phyloP scores from a whole-genome alignment of 2,113 vertebrate genomes.

The Myanophis thanlyinensis region DNA sequence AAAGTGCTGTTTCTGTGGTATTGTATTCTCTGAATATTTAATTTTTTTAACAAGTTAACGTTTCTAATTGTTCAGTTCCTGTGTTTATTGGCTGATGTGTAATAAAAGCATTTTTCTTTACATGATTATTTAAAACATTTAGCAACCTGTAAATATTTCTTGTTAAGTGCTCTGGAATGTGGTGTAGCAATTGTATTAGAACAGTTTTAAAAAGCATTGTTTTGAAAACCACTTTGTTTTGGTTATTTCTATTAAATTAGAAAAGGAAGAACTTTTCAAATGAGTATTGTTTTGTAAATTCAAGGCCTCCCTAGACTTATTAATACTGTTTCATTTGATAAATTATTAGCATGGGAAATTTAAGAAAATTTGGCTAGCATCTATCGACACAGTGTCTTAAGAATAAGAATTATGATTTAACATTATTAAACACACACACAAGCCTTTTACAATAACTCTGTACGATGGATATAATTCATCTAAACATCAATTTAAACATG shows the following conservation, averaged over 20 bases:
- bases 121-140: slow-evolving; percentile 75
- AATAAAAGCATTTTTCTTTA: slow-evolving; percentile 70
- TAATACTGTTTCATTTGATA: rapidly evolving
- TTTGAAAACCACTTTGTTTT: slow-evolving; percentile 74
- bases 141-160: slow-evolving; percentile 79
- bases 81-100: slow-evolving; percentile 76
- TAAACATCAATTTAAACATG: not conserved
- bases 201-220: slow-evolving; percentile 72
- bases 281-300: slow-evolving; percentile 55
- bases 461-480: not conserved
- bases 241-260: slow-evolving; percentile 82
- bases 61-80: slow-evolving; percentile 72
- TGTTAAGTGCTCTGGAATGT: slow-evolving; percentile 80
- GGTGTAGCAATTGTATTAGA: slow-evolving; percentile 77
- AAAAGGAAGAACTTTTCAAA: slow-evolving; percentile 69
- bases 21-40: slow-evolving; percentile 74
- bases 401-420: not conserved
- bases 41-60: slow-evolving; percentile 64
- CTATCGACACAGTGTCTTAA: not conserved
- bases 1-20: slow-evolving; percentile 79
- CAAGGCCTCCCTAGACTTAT: rapidly evolving
- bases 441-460: not conserved
- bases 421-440: not conserved
- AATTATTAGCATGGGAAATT: not conserved
- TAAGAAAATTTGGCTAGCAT: not conserved